Percentiles rank a stretch among this genome's conserved stretches.
phyloP scores from a whole-genome alignment of 1,140 invertebrate species.

The Formica selysi region DNA sequence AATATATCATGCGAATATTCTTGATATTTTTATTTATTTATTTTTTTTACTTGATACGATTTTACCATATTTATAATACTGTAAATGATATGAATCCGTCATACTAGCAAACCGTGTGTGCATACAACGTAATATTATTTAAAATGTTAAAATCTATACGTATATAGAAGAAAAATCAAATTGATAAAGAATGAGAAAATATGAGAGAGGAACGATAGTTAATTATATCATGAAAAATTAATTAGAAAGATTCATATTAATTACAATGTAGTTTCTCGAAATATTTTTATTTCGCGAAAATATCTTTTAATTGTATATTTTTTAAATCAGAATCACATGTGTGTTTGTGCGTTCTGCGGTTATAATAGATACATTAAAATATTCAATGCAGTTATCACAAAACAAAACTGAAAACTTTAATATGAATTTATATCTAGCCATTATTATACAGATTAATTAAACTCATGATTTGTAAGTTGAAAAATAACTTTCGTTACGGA shows the following conservation, averaged over 20 bases:
- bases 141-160: background rate
- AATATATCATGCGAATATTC: conserved; percentile 6
- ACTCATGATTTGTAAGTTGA: background rate
- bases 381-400: background rate
- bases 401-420: background rate
- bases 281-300: background rate
- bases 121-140: background rate
- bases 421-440: background rate
- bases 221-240: background rate
- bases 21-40: background rate
- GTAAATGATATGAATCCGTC: background rate
- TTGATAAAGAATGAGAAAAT: background rate
- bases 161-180: background rate
- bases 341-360: background rate
- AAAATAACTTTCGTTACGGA: background rate
- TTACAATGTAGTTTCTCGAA: background rate
- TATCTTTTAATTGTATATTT: background rate
- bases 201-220: background rate
- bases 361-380: background rate
- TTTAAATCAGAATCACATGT: background rate
- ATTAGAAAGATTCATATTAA: background rate
- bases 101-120: background rate
- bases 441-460: background rate
- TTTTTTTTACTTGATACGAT: background rate
- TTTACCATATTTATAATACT: background rate